phyloP scores from a whole-genome alignment of 2,113 vertebrate genomes.

The Brachyhypopomus occidentalis region DNA sequence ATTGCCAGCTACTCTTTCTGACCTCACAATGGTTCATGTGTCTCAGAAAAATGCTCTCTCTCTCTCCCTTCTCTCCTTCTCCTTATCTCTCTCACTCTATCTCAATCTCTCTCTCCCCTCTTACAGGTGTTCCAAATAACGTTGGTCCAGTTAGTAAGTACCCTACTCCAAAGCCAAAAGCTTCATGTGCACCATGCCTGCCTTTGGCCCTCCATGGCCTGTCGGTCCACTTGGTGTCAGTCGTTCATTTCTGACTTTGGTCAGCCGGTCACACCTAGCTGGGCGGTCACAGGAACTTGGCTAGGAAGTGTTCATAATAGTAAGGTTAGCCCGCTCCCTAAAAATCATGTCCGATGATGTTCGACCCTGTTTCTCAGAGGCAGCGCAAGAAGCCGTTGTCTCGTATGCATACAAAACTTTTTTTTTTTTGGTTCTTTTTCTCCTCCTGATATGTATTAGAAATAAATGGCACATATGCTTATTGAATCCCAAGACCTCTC shows the following conservation, averaged over 20 bases:
- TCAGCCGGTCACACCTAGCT: background rate
- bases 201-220: conserved; percentile 74
- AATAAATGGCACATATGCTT: conserved; percentile 70
- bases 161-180: conserved; percentile 60
- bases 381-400: conserved; percentile 28
- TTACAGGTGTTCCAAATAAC: conserved; percentile 91
- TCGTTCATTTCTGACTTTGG: conserved; percentile 83
- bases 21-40: too few relatives aligned
- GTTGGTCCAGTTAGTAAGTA: conserved; percentile 99
- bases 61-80: conserved; percentile 1
- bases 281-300: background rate
- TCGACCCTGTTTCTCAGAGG: background rate
- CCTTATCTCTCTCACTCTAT: background rate
- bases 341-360: background rate
- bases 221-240: conserved; percentile 76
- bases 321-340: conserved; percentile 11
- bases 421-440: background rate
- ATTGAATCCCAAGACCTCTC: conserved; percentile 68
- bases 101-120: conserved; percentile 59
- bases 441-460: conserved; percentile 66
- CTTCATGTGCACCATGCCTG: conserved; percentile 77
- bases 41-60: background rate
- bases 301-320: conserved; percentile 27
- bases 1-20: too few relatives aligned
- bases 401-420: conserved; percentile 58